Percentiles rank a stretch among this genome's conserved stretches.
Conservation (phyloP, 1,140 invertebrate species). For the Orchesella cincta region DNA sequence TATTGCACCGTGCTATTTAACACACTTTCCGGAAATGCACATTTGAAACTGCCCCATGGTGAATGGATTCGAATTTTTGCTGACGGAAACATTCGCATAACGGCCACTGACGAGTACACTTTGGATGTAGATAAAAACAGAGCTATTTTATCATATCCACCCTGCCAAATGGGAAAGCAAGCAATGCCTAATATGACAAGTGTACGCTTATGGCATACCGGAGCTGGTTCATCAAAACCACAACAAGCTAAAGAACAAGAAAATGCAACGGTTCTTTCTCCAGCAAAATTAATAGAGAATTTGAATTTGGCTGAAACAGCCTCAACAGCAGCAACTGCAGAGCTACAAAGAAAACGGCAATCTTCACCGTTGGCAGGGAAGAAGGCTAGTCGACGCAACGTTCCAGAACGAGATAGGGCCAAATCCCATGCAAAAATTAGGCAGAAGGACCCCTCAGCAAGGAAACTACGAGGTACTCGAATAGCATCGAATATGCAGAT, state of each 20-base stretch:
- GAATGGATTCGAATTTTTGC: conserved; percentile 43
- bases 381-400: too few species aligned
- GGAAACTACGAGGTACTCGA: too few species aligned
- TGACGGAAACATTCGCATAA: conserved; percentile 29
- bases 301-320: neutral
- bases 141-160: conserved; percentile 30
- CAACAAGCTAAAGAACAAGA: neutral
- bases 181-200: conserved; percentile 33
- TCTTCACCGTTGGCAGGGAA: too few species aligned
- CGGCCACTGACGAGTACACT: neutral
- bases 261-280: too few species aligned
- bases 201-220: conserved; percentile 34
- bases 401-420: too few species aligned
- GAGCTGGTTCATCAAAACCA: neutral
- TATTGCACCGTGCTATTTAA: conserved; percentile 41
- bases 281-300: too few species aligned
- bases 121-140: conserved; percentile 31
- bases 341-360: too few species aligned
- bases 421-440: too few species aligned
- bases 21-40: conserved; percentile 34
- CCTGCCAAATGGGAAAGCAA: neutral
- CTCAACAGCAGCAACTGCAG: neutral
- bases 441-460: too few species aligned
- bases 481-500: too few species aligned
- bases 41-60: conserved; percentile 36